Evolutionary conservation across 1,140 invertebrate species (phyloP), one percentile per base, ranked within the genome.

Genomic region (Aphaenogaster ashmeadi): DNA sequence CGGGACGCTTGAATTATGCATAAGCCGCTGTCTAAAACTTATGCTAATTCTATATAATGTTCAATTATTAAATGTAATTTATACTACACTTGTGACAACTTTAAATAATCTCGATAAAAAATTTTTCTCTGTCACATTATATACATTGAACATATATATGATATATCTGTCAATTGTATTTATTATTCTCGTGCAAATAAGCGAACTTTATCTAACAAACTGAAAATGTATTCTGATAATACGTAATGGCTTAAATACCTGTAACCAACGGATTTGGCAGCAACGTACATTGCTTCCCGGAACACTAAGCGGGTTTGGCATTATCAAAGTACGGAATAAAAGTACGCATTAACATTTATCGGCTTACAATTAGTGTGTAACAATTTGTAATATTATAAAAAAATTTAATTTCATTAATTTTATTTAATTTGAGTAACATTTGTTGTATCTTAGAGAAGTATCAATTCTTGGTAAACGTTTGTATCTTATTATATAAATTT

Each of bases 161-260:
- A 21, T 47, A 41, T 18, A 13, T 60, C 18, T 44, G 6, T 21
- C 33, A 13, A 4, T 41, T 36, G 0, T 50, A 66, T 80, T 64
- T 64, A 66, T 78, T 78, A 78, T 78, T 66, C 27, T 27, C 33
- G 6, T 6, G n/a, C 2, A 64, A 38, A 66, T 62, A 15, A 13
- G n/a, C 4, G 11, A 27, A 64, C 33, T 79, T 56, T 0, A 74
- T 47, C 27, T 47, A 33, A 4, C 21, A 83, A 60, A 18, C 11
- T 83, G 18, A 21, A 72, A 83, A 83, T 72, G 41, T 72, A 47
- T 78, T 77, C 38, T 52, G 58, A 21, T 78, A 78, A 86, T 86
- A 38, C 33, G 2, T n/a, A 33, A 27, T 41, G 44, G 38, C 72
- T 78, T 86, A 78, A 56, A 86, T 41, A 78, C 36, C 6, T 27